Conservation (phyloP, 2,797 vertebrate genomes). For the Pangasius macronema region DNA sequence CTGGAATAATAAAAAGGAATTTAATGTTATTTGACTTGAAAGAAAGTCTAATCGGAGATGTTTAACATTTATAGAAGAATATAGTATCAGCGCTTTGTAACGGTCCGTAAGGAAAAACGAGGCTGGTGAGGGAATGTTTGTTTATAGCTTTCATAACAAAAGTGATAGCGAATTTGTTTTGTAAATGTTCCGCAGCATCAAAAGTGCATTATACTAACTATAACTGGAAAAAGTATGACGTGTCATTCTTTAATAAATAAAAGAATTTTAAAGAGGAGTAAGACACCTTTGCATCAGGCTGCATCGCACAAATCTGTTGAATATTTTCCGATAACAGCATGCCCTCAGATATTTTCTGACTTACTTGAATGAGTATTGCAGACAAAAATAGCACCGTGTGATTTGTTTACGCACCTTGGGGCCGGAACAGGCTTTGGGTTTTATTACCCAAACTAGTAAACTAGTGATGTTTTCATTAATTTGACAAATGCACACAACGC, state of each 20-base stretch:
- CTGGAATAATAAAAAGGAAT: neutral
- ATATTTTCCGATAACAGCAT: neutral
- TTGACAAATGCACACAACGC: neutral
- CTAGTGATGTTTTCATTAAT: neutral
- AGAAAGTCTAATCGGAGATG: too few species aligned
- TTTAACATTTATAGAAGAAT: neutral
- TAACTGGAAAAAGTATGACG: neutral
- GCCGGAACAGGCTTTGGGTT: neutral
- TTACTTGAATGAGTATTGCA: neutral
- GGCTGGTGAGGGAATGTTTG: neutral
- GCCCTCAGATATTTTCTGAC: neutral
- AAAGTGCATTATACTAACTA: neutral
- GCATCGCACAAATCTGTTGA: neutral
- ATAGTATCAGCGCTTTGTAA: neutral
- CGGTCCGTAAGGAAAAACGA: neutral
- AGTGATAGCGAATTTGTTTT: neutral
- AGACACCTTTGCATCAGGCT: neutral
- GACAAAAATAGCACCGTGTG: neutral
- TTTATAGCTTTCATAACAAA: neutral
- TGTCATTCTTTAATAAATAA: neutral
- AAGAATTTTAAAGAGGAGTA: neutral
- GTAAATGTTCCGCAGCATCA: neutral
- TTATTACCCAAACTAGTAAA: neutral
- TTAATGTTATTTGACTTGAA: too few species aligned
- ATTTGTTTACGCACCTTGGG: neutral